Evolutionary conservation across 2,113 vertebrate genomes (phyloP).

Genomic region (Paramisgurnus dabryanus): DNA sequence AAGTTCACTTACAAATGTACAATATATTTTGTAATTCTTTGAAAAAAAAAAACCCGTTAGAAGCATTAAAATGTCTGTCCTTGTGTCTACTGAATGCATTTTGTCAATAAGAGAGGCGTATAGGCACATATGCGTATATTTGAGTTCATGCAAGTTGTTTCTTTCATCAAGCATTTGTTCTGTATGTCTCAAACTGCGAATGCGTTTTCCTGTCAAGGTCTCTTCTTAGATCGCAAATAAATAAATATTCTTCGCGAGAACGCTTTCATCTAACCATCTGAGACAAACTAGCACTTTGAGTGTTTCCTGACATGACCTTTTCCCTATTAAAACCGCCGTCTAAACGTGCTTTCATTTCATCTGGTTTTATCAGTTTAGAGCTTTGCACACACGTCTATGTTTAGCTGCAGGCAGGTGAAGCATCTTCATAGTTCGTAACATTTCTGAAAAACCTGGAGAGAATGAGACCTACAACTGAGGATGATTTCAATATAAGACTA

Average conservation of each 20-base stretch:
- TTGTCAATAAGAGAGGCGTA: neutral
- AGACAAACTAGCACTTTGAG: conserved; percentile 3
- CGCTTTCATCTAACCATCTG: conserved; percentile 12
- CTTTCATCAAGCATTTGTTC: no score
- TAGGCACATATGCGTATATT: neutral
- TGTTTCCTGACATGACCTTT: conserved; percentile 20
- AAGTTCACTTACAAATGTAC: neutral
- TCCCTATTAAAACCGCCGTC: neutral
- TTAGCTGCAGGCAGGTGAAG: neutral
- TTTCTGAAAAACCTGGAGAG: neutral
- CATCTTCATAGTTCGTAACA: neutral
- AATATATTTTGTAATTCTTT: conserved; percentile 1
- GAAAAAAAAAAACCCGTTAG: neutral
- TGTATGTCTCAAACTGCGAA: neutral
- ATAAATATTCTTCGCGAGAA: conserved; percentile 23
- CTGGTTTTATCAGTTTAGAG: conserved; percentile 5
- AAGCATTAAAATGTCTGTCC: neutral
- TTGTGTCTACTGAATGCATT: neutral
- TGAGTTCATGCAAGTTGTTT: neutral
- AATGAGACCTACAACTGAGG: neutral
- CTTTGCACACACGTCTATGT: neutral
- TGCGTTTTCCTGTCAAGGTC: conserved; percentile 4
- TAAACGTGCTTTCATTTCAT: neutral
- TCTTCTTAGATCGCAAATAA: conserved; percentile 26
- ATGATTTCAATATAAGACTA: neutral